A percentile compares a stretch with the other conserved stretches of the same genome.
These are phyloP conservation scores for Byasa hedistus DNA, from an alignment of 2,888 invertebrate species.

Conservation along the genomic window DNA sequence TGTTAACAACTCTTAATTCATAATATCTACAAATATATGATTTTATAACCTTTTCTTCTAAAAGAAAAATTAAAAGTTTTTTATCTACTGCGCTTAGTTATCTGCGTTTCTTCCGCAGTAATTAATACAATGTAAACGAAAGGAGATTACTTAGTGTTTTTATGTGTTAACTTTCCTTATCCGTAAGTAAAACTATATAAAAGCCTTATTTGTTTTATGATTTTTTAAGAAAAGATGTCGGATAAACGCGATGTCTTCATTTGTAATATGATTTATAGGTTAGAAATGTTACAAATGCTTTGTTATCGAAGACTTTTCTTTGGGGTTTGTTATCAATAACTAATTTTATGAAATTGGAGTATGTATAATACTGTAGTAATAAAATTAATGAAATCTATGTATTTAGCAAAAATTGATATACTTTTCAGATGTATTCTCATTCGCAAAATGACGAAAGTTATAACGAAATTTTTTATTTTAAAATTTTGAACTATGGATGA, in stretches of 20 bases:
- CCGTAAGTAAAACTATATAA: not conserved
- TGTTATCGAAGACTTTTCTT: not conserved
- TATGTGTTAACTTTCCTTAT: not conserved
- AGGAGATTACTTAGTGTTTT: not conserved
- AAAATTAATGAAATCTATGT: too few species aligned
- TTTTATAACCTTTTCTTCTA: too few species aligned
- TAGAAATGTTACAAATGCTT: not conserved
- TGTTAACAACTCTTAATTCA: too few species aligned
- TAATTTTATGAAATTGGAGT: too few species aligned
- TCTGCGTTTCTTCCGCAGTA: not conserved
- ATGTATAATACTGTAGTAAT: too few species aligned
- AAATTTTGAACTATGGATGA: not conserved
- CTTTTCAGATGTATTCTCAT: too few species aligned
- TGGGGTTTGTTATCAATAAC: too few species aligned
- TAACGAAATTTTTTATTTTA: too few species aligned
- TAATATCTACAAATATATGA: too few species aligned
- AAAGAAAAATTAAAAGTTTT: not conserved
- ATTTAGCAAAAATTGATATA: too few species aligned
- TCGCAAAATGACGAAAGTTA: too few species aligned
- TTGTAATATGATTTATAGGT: not conserved
- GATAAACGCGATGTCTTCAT: not conserved
- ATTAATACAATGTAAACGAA: not conserved
- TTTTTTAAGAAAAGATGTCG: not conserved
- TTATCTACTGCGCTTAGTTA: not conserved
- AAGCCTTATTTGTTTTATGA: not conserved